Evolutionary conservation across 2,888 invertebrate genomes (phyloP), one percentile per base, ranked within the genome.

Genomic region (Maniola hyperantus): DNA sequence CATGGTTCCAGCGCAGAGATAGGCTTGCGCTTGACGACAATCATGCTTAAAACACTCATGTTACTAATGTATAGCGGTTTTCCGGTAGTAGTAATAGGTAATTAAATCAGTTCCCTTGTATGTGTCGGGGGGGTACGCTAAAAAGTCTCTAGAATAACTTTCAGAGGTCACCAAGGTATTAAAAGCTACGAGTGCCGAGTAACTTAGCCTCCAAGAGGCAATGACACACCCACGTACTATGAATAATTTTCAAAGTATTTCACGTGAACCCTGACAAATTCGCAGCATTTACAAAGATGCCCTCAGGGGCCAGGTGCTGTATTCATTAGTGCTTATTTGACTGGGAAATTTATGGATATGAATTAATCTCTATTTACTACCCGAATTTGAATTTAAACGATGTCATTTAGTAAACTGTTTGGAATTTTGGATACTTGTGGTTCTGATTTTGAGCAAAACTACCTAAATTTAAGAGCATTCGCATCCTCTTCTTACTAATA

Each of bases 231-330:
- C 15, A 15, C 34, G 54, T 34, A 34, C 34, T 20, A n/a, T 42
- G 42, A 42, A 42, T 57, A 57, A 39, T 57, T 57, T 20, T 10
- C 13, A 20, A 57, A 57, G 42, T 39, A 42, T 39, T 57, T 57
- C 42, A 20, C 6, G 39, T 55, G 20, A 55, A 18, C 18, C 39
- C 18, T 55, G 39, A 36, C 18, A 55, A 55, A 55, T 55, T 55
- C n/a, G 2, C 1, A 55, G 39, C 39, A 55, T 20, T 39, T 39
- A 42, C 36, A 54, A 54, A 15, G 57, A 26, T 57, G 39, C 57
- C 57, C 36, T 42, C 57, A 57, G 57, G 42, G 42, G 57, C 57
- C 57, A 57, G 57, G 42, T 57, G 57, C 20, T 57, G 39, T 57
- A 42, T 39, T 42, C 42, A 57, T 42, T 42, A 42, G 42, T 42